Evolutionary conservation across 2,888 invertebrate genomes (phyloP).

Genomic region (Cheilosia vernalis): DNA sequence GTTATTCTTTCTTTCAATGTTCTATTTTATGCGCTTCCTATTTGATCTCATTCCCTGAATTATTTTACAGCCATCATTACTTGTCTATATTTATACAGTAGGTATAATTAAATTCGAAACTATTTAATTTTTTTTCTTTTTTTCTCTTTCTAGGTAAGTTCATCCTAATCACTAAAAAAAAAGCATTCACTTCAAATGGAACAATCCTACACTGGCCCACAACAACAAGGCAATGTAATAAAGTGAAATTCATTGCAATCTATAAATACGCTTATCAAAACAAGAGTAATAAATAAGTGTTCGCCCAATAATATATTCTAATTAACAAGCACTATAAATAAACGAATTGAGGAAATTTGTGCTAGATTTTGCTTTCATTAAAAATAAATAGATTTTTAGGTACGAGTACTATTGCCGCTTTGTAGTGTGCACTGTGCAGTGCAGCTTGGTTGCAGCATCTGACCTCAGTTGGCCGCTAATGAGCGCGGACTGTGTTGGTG

Average conservation of each 20-base stretch:
- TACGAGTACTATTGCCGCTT: neutral
- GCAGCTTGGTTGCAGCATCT: constrained; percentile 23
- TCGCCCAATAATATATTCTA: constrained; percentile 52
- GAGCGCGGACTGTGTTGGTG: constrained; percentile 23
- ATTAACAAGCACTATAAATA: constrained; percentile 52
- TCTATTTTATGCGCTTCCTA: no score
- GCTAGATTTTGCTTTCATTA: constrained; percentile 63
- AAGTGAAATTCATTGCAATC: constrained; percentile 10
- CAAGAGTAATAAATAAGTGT: constrained; percentile 63
- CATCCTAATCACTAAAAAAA: no score
- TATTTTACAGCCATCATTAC: no score
- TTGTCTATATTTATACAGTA: no score
- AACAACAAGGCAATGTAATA: neutral
- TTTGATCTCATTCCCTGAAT: neutral
- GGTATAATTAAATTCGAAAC: neutral
- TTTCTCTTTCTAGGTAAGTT: constrained; percentile 58
- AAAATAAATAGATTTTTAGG: constrained; percentile 17
- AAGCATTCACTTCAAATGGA: no score
- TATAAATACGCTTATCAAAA: constrained; percentile 62
- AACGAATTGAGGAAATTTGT: constrained; percentile 67
- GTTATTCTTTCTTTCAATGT: no score
- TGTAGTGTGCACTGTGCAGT: constrained; percentile 9
- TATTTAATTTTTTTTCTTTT: constrained; percentile 15
- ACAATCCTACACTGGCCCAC: neutral
- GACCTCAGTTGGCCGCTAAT: constrained; percentile 46